A percentile compares a stretch with the other conserved stretches of the same genome.
phyloP scores from a whole-genome alignment of 1,140 invertebrate species.

The Eriocheir sinensis region DNA sequence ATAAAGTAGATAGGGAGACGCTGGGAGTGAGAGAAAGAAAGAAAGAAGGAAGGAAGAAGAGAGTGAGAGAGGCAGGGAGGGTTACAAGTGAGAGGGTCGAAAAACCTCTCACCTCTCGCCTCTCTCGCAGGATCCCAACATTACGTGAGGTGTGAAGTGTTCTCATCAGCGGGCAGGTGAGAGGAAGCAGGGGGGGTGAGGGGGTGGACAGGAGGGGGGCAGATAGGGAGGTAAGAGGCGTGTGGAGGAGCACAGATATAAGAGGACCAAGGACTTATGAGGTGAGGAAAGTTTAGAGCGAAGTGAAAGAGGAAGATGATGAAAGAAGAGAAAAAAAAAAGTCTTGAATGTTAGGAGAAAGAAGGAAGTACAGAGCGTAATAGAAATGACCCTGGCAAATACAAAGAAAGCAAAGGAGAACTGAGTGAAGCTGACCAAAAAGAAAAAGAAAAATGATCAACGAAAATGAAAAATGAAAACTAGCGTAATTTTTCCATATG shows the following conservation, averaged over 20 bases:
- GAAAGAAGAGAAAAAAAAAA: background rate
- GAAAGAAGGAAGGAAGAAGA: background rate
- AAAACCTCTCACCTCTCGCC: background rate
- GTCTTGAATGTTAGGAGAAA: background rate
- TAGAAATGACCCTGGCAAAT: background rate
- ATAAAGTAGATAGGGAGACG: too few species aligned
- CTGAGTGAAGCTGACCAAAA: background rate
- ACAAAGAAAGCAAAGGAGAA: background rate
- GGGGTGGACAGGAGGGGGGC: background rate
- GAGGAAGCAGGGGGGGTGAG: background rate
- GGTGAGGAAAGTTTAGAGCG: background rate
- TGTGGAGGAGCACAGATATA: background rate
- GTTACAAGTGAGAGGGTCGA: background rate
- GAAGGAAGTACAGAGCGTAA: background rate
- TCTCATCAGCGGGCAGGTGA: background rate
- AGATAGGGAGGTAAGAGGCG: background rate
- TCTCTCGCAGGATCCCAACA: background rate
- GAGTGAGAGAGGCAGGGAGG: background rate
- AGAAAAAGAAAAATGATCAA: background rate
- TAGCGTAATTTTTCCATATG: too few species aligned
- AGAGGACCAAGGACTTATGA: constrained; percentile 16
- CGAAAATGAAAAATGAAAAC: background rate
- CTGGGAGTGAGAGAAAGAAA: too few species aligned
- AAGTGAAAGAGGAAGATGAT: background rate
- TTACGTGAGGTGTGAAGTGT: constrained; percentile 4